Evolutionary conservation across 2,888 invertebrate species (phyloP).

Genomic region (Cantharis flavilabris): DNA sequence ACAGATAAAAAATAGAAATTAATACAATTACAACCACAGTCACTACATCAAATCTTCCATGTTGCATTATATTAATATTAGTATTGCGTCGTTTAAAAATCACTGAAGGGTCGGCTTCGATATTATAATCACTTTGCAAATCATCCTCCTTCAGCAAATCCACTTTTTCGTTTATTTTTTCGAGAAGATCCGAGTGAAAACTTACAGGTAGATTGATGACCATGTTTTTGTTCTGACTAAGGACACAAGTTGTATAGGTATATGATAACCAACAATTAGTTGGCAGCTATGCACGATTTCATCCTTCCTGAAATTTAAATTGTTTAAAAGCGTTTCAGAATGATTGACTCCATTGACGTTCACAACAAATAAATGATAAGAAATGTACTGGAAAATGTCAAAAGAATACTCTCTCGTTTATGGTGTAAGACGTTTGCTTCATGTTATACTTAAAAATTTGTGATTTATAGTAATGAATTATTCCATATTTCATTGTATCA

Average conservation of each 20-base stretch:
- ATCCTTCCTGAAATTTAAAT: constrained; percentile 40
- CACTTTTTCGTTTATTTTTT: background rate
- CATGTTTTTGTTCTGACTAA: constrained; percentile 30
- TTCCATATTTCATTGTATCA: background rate
- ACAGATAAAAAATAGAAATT: constrained; percentile 44
- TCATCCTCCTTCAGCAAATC: background rate
- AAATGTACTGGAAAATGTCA: background rate
- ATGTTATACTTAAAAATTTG: background rate
- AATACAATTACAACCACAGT: constrained; percentile 41
- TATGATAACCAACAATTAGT: constrained; percentile 33
- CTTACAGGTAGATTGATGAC: background rate
- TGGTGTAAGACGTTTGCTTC: background rate
- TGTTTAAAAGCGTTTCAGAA: constrained; percentile 20
- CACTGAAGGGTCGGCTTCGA: background rate
- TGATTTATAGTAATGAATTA: background rate
- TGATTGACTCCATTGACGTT: constrained; percentile 6
- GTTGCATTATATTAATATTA: background rate
- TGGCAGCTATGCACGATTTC: constrained; percentile 42
- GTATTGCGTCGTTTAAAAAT: background rate
- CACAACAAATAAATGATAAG: background rate
- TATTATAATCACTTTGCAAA: background rate
- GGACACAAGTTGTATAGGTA: constrained; percentile 36
- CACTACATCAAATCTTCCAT: constrained; percentile 34
- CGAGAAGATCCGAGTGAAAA: background rate
- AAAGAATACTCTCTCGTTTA: background rate